phyloP scores from a whole-genome alignment of 2,113 vertebrate genomes.

The Nannobrachium achirus region DNA sequence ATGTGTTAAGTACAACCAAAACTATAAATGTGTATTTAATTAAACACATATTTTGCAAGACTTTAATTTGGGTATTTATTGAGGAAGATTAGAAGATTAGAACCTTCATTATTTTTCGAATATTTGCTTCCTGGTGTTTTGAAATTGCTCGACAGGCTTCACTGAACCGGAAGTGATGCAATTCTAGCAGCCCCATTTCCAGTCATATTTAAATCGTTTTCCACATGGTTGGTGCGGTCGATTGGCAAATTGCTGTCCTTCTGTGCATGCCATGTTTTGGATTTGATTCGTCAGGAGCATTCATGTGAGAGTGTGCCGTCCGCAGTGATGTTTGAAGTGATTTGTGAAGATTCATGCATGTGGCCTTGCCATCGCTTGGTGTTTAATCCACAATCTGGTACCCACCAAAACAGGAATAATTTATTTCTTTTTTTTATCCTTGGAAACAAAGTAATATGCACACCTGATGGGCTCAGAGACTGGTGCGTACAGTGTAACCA shows the following conservation, averaged over 20 bases:
- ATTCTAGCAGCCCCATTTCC: slow-evolving; percentile 70
- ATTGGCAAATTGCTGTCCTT: slow-evolving; percentile 50
- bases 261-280: slow-evolving; percentile 44
- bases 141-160: slow-evolving; percentile 60
- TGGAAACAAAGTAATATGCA: too few relatives aligned
- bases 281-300: slow-evolving; percentile 62
- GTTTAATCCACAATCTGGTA: slow-evolving; percentile 54
- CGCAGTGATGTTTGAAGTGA: slow-evolving; percentile 58
- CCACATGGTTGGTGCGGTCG: slow-evolving; percentile 58
- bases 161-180: slow-evolving; percentile 75
- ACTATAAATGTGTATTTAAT: neutral
- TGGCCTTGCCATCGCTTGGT: slow-evolving; percentile 38
- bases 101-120: slow-evolving; percentile 39
- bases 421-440: neutral
- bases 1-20: neutral
- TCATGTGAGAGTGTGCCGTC: slow-evolving; percentile 43
- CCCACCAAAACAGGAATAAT: slow-evolving; percentile 23
- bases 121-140: slow-evolving; percentile 37
- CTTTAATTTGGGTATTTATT: too few relatives aligned
- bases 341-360: slow-evolving; percentile 56
- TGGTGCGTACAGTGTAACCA: too few relatives aligned
- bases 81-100: neutral
- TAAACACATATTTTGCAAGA: too few relatives aligned
- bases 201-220: slow-evolving; percentile 79
- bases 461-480: too few relatives aligned